These are phyloP conservation scores for Karalla daura DNA, from an alignment of 2,797 vertebrate genomes.

Conservation along the genomic window DNA sequence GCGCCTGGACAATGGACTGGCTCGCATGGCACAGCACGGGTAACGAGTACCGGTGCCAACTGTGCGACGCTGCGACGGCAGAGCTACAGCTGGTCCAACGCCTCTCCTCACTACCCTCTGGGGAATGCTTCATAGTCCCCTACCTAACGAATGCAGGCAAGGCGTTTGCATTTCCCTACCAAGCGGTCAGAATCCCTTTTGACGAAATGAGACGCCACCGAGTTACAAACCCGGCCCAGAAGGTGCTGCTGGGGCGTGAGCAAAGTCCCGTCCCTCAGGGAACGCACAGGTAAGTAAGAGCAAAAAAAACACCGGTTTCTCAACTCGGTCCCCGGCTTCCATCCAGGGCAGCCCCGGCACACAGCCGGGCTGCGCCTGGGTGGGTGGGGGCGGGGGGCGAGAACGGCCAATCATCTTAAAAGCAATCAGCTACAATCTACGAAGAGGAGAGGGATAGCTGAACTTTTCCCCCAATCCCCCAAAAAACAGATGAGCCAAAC, in stretches of 20 bases:
- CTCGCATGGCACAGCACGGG: constrained; percentile 35
- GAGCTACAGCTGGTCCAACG: constrained; percentile 61
- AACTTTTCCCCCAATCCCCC: constrained; percentile 80
- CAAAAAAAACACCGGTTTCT: constrained; percentile 48
- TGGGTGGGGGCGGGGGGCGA: constrained; percentile 57
- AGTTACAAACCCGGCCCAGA: constrained; percentile 76
- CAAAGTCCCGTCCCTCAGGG: constrained; percentile 62
- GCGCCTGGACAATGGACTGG: constrained; percentile 51
- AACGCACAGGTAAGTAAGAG: constrained; percentile 41
- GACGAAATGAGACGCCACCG: constrained; percentile 79
- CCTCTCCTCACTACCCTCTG: constrained; percentile 73
- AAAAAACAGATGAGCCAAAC: constrained; percentile 60
- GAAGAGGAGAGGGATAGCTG: constrained; percentile 79
- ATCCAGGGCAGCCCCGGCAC: constrained; percentile 38
- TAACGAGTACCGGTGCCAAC: constrained; percentile 34
- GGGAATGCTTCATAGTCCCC: constrained; percentile 75
- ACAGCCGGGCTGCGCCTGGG: constrained; percentile 42
- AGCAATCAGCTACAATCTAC: constrained; percentile 83
- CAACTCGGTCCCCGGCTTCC: constrained; percentile 60
- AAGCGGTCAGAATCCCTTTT: constrained; percentile 81
- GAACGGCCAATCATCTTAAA: constrained; percentile 81
- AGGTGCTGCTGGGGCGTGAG: constrained; percentile 70
- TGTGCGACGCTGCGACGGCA: constrained; percentile 44
- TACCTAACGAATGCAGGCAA: constrained; percentile 67
- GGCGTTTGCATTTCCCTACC: constrained; percentile 72